phyloP scores from a whole-genome alignment of 2,797 vertebrate species.

The Smutsia temminckii region DNA sequence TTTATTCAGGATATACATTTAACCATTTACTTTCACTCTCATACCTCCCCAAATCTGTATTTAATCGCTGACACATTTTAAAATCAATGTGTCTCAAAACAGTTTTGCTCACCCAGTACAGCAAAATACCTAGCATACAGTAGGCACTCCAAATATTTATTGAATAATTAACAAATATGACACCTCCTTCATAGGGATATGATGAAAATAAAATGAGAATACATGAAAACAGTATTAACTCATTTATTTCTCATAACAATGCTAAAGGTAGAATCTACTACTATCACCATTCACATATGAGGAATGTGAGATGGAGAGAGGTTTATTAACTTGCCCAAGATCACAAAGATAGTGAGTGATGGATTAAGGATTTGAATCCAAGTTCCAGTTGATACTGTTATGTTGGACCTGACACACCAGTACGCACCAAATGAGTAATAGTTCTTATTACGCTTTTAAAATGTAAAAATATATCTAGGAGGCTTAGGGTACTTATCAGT shows the following conservation, averaged over 20 bases:
- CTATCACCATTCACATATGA: neutral
- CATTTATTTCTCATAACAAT: slow-evolving; percentile 42
- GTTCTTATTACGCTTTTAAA: neutral
- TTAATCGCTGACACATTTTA: slow-evolving; percentile 19
- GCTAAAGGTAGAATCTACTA: slow-evolving; percentile 21
- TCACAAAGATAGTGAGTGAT: neutral
- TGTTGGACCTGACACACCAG: neutral
- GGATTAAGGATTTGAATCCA: slow-evolving; percentile 25
- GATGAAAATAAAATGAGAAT: slow-evolving; percentile 44
- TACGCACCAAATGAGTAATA: neutral
- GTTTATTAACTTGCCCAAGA: slow-evolving; percentile 37
- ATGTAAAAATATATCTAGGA: neutral
- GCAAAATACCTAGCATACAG: neutral
- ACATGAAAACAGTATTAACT: slow-evolving; percentile 36
- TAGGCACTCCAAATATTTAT: neutral
- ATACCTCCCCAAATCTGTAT: neutral
- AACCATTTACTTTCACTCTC: slow-evolving; percentile 30
- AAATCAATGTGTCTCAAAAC: slow-evolving; percentile 23
- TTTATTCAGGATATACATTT: slow-evolving; percentile 36
- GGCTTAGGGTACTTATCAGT: neutral
- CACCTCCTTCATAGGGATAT: neutral
- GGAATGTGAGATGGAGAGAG: neutral
- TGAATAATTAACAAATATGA: slow-evolving; percentile 45
- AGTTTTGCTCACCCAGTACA: slow-evolving; percentile 39
- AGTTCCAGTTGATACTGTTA: neutral